These are phyloP conservation scores for Yoshiicerus persimilis DNA, from an alignment of 1,140 invertebrate species.

Conservation along the genomic window DNA sequence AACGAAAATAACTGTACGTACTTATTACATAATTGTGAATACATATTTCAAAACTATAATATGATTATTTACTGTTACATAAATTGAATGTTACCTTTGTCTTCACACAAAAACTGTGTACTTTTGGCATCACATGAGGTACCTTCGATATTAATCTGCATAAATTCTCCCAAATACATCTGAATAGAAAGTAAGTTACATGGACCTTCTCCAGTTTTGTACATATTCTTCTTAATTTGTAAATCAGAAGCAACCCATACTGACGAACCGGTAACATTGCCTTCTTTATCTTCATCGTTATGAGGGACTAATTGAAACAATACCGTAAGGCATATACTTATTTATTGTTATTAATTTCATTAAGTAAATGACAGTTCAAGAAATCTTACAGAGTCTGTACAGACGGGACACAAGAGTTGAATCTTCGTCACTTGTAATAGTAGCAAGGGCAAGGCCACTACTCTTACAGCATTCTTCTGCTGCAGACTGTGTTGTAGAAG, in stretches of 20 bases:
- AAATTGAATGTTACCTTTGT: no score
- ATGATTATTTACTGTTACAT: no score
- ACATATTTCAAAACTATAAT: no score
- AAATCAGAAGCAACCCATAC: background rate
- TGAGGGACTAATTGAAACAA: background rate
- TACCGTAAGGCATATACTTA: no score
- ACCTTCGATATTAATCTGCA: background rate
- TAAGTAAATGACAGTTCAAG: background rate
- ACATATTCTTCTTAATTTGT: background rate
- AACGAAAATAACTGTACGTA: no score
- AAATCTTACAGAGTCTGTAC: background rate
- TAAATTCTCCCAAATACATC: background rate
- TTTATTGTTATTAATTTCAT: background rate
- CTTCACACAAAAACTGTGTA: background rate
- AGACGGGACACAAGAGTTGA: background rate
- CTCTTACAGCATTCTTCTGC: background rate
- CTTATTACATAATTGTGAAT: no score
- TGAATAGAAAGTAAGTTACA: background rate
- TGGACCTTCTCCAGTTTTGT: background rate
- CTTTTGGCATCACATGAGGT: background rate
- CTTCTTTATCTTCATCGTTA: background rate
- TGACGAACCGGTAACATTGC: background rate
- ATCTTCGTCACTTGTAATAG: background rate
- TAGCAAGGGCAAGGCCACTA: background rate
- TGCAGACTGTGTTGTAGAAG: background rate